Base-by-base conservation (phyloP, 2,797 vertebrate species). In the Etheostoma nigrum region DNA sequence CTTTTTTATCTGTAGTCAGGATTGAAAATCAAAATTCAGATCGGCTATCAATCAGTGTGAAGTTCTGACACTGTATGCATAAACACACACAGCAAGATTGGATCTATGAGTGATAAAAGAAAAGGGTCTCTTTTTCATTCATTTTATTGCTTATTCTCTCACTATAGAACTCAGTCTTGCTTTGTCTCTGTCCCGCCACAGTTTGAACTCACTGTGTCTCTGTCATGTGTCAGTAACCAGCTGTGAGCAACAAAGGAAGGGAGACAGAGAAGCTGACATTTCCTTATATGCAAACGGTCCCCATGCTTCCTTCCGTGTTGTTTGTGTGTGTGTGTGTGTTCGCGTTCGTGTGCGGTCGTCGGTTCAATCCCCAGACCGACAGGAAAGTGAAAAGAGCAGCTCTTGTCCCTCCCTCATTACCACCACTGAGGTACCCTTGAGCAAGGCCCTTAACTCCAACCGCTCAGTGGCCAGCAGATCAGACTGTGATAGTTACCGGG, bases 281-380 rank as follows among this genome's bases (percentile, higher is more conserved):
- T 92, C 91, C 91, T 92, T 78, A 76, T 83, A 84, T 81, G 81
- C 78, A 88, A 88, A 88, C 40, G 30, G 77, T 83, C 48, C 49
- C 44, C 0, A 40, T 30, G 11, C 81, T 79, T 85, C 74, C 73
- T 81, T 82, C 49, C 16, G 18, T 74, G 67, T 44, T 9, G 36
- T 36, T 9, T 10, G 36, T 36, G 36, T 10, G 36, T 36, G 36
- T 36, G 36, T 10, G 33, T 10, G 33, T 10, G 33, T 10, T 8
- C 7, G 33, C 8, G 33, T 9, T 1, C 2, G 33, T 9, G 33
- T 8, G 33, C 8, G 33, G 33, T 8, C 7, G 33, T 36, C 2
- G 33, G 33, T 10, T 36, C 9, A 36, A 36, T 36, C 33, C 33
- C 9, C 9, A 10, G 33, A 36, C 33, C 2, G 33, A 36, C 33